phyloP scores from a whole-genome alignment of 2,888 invertebrate genomes.

The Anthoptus insignis region DNA sequence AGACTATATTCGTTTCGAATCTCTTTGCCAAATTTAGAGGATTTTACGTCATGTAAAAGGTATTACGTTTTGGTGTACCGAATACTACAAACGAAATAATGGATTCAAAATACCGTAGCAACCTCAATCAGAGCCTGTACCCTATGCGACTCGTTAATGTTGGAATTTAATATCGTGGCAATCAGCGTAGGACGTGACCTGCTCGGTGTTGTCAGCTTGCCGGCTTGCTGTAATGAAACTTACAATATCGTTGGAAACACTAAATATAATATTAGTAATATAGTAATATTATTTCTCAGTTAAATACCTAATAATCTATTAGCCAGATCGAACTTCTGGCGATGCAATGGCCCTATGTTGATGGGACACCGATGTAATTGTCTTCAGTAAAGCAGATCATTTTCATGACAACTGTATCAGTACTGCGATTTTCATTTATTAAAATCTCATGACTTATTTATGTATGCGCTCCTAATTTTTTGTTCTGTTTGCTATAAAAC shows the following conservation, averaged over 20 bases:
- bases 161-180: slow-evolving; percentile 26
- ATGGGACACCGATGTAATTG: too few relatives aligned
- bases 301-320: too few relatives aligned
- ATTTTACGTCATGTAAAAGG: neutral
- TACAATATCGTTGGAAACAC: neutral
- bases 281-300: too few relatives aligned
- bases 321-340: too few relatives aligned
- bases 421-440: too few relatives aligned
- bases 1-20: neutral
- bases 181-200: slow-evolving; percentile 19
- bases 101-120: slow-evolving; percentile 3
- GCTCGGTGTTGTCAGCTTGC: neutral
- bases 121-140: slow-evolving; percentile 10
- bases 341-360: too few relatives aligned
- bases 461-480: too few relatives aligned
- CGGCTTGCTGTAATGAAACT: neutral
- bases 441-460: too few relatives aligned
- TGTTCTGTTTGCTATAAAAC: too few relatives aligned
- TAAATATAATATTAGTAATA: neutral
- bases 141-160: slow-evolving; percentile 18
- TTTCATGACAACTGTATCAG: too few relatives aligned
- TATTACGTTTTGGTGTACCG: neutral
- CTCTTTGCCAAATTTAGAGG: neutral
- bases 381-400: too few relatives aligned
- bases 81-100: neutral